Conservation (phyloP, 2,113 vertebrate genomes). For the Puffinus mauretanicus region DNA sequence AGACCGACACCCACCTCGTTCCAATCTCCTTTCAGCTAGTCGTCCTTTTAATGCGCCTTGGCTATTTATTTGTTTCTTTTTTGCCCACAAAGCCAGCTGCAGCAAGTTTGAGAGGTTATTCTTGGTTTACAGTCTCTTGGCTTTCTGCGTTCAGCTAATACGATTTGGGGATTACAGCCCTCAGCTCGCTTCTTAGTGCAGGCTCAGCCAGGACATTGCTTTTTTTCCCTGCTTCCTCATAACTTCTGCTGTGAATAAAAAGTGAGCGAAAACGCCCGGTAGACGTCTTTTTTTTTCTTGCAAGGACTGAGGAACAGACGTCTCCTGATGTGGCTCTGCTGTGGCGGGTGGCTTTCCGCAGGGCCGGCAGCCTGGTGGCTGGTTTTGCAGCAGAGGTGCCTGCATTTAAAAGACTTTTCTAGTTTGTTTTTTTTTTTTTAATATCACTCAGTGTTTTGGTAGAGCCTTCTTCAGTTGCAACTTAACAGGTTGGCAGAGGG, state of each 20-base stretch:
- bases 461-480: background rate
- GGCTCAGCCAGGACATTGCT: background rate
- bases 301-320: background rate
- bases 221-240: background rate
- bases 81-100: background rate
- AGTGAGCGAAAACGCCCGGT: background rate
- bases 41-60: too few species aligned
- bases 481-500: background rate
- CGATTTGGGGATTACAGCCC: constrained; percentile 44
- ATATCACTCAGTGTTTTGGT: background rate
- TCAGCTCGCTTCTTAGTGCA: constrained; percentile 9
- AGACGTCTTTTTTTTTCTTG: background rate
- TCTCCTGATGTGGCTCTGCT: background rate
- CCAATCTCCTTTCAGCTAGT: too few species aligned
- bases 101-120: background rate
- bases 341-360: rapidly evolving
- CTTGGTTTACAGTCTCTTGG: background rate
- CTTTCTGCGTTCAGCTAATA: background rate
- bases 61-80: background rate
- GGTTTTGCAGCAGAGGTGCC: background rate
- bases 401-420: background rate
- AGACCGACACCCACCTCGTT: too few species aligned
- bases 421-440: background rate
- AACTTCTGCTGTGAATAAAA: background rate
- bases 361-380: background rate